Percentiles rank a stretch among this genome's conserved stretches.
Evolutionary conservation across 2,113 vertebrate genomes (phyloP).

Genomic region (Pantherophis guttatus): DNA sequence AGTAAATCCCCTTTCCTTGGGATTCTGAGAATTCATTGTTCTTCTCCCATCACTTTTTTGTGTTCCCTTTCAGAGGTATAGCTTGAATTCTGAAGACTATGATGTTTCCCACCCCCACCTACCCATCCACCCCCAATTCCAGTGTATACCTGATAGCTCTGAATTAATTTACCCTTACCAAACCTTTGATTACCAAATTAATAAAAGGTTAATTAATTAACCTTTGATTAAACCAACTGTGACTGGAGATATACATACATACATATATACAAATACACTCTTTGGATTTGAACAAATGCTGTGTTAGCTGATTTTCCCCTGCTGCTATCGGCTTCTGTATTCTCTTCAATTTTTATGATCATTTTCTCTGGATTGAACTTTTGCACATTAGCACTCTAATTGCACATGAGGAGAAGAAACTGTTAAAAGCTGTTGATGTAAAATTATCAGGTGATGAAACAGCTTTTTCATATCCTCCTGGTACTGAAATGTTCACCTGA

Average conservation of each 20-base stretch:
- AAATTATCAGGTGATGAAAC: neutral
- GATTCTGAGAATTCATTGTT: neutral
- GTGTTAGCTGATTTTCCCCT: neutral
- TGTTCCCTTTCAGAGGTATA: neutral
- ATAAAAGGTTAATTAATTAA: neutral
- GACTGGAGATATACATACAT: neutral
- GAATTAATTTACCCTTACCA: too few relatives aligned
- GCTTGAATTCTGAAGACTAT: neutral
- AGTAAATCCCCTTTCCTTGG: neutral
- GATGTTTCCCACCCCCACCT: neutral
- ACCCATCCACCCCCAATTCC: neutral
- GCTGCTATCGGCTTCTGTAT: neutral
- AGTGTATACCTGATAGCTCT: neutral
- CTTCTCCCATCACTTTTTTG: neutral
- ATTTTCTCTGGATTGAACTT: neutral
- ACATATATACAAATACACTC: neutral
- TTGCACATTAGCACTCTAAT: neutral
- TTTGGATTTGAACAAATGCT: neutral
- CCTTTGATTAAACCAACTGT: neutral
- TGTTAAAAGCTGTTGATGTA: too few relatives aligned
- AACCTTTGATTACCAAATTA: too few relatives aligned
- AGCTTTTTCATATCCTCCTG: neutral
- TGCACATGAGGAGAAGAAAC: neutral
- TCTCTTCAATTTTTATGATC: neutral
- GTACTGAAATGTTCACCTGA: neutral